Percentiles rank a stretch among this genome's conserved stretches.
phyloP scores from a whole-genome alignment of 2,888 invertebrate genomes.

The Andrena chrysosceles region DNA sequence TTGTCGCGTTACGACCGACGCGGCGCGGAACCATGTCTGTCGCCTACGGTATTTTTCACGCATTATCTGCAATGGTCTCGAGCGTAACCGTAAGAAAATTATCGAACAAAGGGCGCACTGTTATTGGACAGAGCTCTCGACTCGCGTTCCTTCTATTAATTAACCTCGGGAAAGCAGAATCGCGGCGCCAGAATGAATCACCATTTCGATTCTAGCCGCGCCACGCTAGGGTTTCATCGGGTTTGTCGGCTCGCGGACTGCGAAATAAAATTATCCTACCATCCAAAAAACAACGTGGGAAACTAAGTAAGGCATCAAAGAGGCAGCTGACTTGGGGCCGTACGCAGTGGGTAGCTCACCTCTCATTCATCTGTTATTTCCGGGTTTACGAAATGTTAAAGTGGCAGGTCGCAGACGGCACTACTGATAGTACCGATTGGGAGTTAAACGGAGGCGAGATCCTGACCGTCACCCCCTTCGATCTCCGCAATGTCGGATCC shows the following conservation, averaged over 20 bases:
- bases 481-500: slow-evolving; percentile 73
- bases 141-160: slow-evolving; percentile 64
- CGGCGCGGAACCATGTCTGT: slow-evolving; percentile 28
- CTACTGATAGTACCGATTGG: too few species aligned
- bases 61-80: slow-evolving; percentile 31
- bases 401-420: too few species aligned
- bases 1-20: background rate
- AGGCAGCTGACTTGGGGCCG: too few species aligned
- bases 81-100: slow-evolving; percentile 37
- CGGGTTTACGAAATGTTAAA: too few species aligned
- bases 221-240: slow-evolving; percentile 23
- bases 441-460: slow-evolving; percentile 13
- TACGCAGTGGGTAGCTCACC: too few species aligned
- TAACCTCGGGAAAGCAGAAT: slow-evolving; percentile 72
- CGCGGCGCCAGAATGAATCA: slow-evolving; percentile 72
- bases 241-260: slow-evolving; percentile 10
- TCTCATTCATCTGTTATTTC: too few species aligned
- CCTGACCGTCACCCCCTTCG: slow-evolving; percentile 54
- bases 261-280: slow-evolving; percentile 25
- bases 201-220: slow-evolving; percentile 23
- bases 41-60: slow-evolving; percentile 40
- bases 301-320: too few species aligned
- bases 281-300: background rate
- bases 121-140: slow-evolving; percentile 53
- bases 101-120: slow-evolving; percentile 66